These are phyloP conservation scores for Cotesia chilonis DNA, from an alignment of 1,140 invertebrate genomes.

Conservation along the genomic window DNA sequence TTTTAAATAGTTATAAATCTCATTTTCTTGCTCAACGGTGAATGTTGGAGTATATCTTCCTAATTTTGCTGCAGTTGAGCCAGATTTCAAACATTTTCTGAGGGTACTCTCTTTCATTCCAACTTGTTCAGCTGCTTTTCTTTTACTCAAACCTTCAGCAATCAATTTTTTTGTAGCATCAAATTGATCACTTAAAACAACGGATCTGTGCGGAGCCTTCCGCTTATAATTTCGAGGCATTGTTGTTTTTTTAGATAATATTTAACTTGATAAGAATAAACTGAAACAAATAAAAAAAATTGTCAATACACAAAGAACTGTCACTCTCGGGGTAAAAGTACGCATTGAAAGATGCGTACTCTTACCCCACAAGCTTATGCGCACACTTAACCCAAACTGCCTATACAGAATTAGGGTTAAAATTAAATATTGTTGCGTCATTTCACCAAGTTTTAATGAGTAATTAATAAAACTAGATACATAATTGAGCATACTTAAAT, in stretches of 20 bases:
- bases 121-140: slow-evolving; percentile 18
- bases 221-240: slow-evolving; percentile 24
- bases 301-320: slow-evolving; percentile 16
- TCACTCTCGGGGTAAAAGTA: slow-evolving; percentile 19
- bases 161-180: slow-evolving; percentile 11
- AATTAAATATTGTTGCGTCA: slow-evolving; percentile 3
- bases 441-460: slow-evolving; percentile 6
- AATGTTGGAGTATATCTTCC: slow-evolving; percentile 27
- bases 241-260: slow-evolving; percentile 9
- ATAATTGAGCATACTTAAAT: slow-evolving; percentile 5
- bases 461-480: slow-evolving; percentile 13
- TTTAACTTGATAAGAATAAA: background rate
- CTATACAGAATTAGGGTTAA: background rate
- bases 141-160: slow-evolving; percentile 20
- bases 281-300: slow-evolving; percentile 8
- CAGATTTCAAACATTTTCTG: slow-evolving; percentile 30
- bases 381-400: slow-evolving; percentile 6
- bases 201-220: slow-evolving; percentile 10
- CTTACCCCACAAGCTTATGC: background rate
- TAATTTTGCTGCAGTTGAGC: slow-evolving; percentile 7
- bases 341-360: slow-evolving; percentile 3
- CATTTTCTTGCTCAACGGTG: slow-evolving; percentile 35
- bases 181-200: slow-evolving; percentile 11
- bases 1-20: slow-evolving; percentile 41
- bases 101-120: slow-evolving; percentile 24